These are phyloP conservation scores for Drosophila picticornis DNA, from an alignment of 2,888 invertebrate species.

Conservation along the genomic window DNA sequence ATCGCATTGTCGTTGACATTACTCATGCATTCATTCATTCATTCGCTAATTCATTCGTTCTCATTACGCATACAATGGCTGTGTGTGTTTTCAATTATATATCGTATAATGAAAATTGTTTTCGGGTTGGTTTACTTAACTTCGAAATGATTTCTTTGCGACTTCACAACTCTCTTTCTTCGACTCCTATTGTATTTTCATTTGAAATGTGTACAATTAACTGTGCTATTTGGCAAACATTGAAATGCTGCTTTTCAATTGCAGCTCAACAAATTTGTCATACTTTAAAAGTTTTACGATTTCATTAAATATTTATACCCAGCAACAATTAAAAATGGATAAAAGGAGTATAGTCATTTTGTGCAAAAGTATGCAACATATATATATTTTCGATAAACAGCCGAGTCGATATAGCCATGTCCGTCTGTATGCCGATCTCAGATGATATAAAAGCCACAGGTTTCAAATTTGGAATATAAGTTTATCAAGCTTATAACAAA, in stretches of 20 bases:
- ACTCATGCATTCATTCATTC: constrained; percentile 25
- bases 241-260: not conserved
- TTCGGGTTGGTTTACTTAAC: constrained; percentile 5
- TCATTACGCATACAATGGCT: constrained; percentile 37
- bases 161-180: constrained; percentile 4
- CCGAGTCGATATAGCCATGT: not conserved
- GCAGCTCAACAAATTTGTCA: not conserved
- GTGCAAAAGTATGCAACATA: not conserved
- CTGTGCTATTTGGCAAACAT: not conserved
- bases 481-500: not conserved
- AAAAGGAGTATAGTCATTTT: not conserved
- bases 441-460: no score
- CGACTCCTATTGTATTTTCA: not conserved
- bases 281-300: not conserved
- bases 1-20: constrained; percentile 34
- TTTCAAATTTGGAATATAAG: not conserved
- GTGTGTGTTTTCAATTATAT: not conserved
- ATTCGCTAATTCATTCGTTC: constrained; percentile 5
- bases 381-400: not conserved
- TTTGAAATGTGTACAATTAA: not conserved
- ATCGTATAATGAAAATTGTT: constrained; percentile 1
- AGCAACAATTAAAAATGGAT: not conserved
- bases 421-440: not conserved
- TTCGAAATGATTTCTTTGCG: constrained; percentile 2
- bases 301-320: not conserved